These are phyloP conservation scores for Momotus momota DNA, from an alignment of 2,797 vertebrate species.

Conservation along the genomic window DNA sequence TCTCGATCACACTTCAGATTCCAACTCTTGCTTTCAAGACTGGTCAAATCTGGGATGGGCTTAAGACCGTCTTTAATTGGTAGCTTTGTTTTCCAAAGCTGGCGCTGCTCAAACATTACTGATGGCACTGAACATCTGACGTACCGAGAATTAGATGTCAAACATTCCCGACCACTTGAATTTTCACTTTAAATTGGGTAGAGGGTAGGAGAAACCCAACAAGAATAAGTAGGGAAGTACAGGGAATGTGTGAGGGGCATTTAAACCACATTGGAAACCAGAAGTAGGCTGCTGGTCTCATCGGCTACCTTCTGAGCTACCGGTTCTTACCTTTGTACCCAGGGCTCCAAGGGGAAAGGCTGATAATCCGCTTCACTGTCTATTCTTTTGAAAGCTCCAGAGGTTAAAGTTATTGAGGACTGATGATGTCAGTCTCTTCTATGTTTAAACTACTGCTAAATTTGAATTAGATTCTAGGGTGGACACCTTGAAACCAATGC, in stretches of 20 bases:
- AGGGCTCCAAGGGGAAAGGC: slow-evolving; percentile 17
- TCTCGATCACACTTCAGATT: background rate
- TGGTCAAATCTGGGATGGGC: background rate
- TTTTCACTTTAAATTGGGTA: background rate
- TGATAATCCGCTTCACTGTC: slow-evolving; percentile 48
- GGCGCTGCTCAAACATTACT: background rate
- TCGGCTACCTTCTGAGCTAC: background rate
- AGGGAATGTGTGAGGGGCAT: background rate
- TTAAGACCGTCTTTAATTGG: background rate
- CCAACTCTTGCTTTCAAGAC: accelerated
- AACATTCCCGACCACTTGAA: background rate
- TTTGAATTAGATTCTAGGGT: slow-evolving; percentile 47
- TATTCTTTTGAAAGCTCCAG: slow-evolving; percentile 45
- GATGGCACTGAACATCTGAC: background rate
- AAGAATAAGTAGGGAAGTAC: background rate
- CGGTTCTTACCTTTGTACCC: background rate
- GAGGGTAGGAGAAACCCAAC: accelerated
- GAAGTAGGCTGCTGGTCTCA: background rate
- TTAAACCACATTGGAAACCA: background rate
- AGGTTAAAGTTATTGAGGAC: slow-evolving; percentile 46
- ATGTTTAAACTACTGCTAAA: slow-evolving; percentile 68
- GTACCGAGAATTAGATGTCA: slow-evolving; percentile 6
- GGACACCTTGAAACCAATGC: slow-evolving; percentile 30
- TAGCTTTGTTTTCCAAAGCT: background rate
- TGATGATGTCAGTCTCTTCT: slow-evolving; percentile 52